Base-by-base conservation (phyloP, 2,113 vertebrate genomes). In the Natator depressus region DNA sequence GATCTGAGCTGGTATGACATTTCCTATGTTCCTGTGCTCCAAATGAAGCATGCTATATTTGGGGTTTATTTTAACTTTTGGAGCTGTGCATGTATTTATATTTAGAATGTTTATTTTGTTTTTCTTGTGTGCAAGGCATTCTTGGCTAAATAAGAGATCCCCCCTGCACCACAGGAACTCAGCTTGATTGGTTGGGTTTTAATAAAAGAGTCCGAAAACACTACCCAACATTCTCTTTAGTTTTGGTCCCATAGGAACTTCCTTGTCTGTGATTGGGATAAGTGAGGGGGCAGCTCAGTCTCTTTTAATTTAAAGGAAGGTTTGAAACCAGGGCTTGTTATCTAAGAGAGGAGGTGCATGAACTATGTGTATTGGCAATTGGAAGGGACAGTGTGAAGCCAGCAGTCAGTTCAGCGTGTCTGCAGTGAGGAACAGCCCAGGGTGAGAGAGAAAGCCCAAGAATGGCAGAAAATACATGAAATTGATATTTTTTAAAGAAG, bases 401-500 rank as follows among this genome's bases (percentile, higher is more conserved):
- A 0, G 87, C 86, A 89, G 87, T 0, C 6, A 96, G 55, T 57
- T 89, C 89, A 82, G 85, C 78, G 85, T 65, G 85, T 78, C 85
- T 35, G 87, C 42, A 49, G 29, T 88, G 86, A 90, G 88, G 92
- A 94, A 90, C 9, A 46, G 35, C 42, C 10, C 47, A 62, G 93
- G n/a, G 53, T 93, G 94, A 92, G 8, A 0, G 80, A 89, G 85
- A 96, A 69, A 96, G 87, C 72, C 94, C 93, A 78, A 47, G 88
- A 54, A 76, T 47, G 75, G 89, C 85, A 79, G 86, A 46, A 46
- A 81, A 55, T 88, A 85, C 91, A 93, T 80, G 65, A 93, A 91
- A 92, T 47, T 79, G 80, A 84, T 93, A 59, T 82, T 97, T 97
- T 94, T 91, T 89, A 95, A 97, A 88, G 76, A 93, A 96, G 82